Evolutionary conservation across 37 sponge, comb jelly and placozoan genomes (phyloP).

Genomic region (Ephydatia muelleri): DNA sequence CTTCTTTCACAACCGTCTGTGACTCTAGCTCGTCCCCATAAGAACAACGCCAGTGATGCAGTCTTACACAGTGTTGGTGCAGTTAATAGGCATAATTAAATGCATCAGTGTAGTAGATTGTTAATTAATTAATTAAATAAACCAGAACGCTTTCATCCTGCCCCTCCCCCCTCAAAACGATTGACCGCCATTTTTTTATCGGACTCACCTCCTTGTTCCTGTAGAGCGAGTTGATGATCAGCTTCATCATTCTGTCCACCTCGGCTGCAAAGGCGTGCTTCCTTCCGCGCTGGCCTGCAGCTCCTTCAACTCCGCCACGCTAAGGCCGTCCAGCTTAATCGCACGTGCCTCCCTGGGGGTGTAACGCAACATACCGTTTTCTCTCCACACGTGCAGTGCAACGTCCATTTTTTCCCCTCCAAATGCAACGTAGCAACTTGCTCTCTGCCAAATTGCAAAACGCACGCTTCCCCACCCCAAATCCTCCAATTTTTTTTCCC

Average conservation of each 20-base stretch:
- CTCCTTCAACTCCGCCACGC: constrained; percentile 95
- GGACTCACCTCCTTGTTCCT: constrained; percentile 93
- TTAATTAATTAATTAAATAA: neutral
- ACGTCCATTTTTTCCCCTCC: no score
- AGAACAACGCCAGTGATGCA: no score
- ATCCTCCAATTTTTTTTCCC: no score
- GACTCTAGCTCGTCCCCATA: no score
- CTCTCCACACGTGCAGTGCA: no score
- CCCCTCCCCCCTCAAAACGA: neutral
- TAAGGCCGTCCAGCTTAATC: constrained; percentile 96
- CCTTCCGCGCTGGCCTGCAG: constrained; percentile 86
- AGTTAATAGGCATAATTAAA: no score
- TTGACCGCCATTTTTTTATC: neutral
- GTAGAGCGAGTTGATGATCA: constrained; percentile 99
- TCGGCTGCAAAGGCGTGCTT: constrained; percentile 95
- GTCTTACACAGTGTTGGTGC: no score
- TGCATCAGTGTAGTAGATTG: neutral
- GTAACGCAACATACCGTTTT: neutral
- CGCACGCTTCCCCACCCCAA: no score
- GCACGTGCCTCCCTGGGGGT: constrained; percentile 94
- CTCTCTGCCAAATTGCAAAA: no score
- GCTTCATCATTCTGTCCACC: constrained; percentile 99
- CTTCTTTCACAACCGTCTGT: no score
- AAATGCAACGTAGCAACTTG: no score
- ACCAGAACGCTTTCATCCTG: neutral